Percentiles rank a stretch among this genome's conserved stretches.
Evolutionary conservation across 2,113 vertebrate species (phyloP).

Genomic region (Carassius gibelio): DNA sequence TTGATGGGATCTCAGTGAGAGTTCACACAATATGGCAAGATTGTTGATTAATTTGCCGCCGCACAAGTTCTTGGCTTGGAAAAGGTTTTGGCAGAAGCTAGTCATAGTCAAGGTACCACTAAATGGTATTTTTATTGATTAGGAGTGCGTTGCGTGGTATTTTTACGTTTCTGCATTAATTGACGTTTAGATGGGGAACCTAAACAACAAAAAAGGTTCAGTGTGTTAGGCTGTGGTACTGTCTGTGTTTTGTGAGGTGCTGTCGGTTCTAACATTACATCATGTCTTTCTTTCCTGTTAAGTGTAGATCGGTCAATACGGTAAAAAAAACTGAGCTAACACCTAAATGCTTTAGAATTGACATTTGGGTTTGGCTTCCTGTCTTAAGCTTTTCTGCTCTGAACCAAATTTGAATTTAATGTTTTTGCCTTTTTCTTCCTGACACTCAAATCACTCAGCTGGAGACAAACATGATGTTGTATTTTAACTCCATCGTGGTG

Average conservation of each 20-base stretch:
- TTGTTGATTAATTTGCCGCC: conserved; percentile 51
- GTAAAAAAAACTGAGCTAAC: conserved; percentile 43
- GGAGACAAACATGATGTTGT: conserved; percentile 17
- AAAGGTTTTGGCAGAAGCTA: conserved; percentile 41
- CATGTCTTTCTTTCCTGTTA: conserved; percentile 43
- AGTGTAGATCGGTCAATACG: conserved; percentile 41
- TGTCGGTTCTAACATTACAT: conserved; percentile 25
- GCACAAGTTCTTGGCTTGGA: conserved; percentile 37
- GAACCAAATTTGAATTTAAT: conserved; percentile 7
- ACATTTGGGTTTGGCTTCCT: conserved; percentile 31
- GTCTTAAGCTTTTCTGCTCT: conserved; percentile 37
- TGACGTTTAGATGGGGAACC: not conserved
- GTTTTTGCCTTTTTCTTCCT: conserved; percentile 13
- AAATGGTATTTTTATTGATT: conserved; percentile 30
- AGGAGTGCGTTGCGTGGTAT: conserved; percentile 11
- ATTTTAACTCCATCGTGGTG: conserved; percentile 40
- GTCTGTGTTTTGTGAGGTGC: not conserved
- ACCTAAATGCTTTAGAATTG: conserved; percentile 34
- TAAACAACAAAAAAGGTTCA: conserved; percentile 6
- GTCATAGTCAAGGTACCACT: conserved; percentile 42
- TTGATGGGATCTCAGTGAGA: conserved; percentile 47
- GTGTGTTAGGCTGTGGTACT: conserved; percentile 35
- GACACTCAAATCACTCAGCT: not conserved
- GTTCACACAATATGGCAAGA: conserved; percentile 43
- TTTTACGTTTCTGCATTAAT: conserved; percentile 14